A percentile compares a stretch with the other conserved stretches of the same genome.
These are phyloP conservation scores for Cephalopachus bancanus DNA, from an alignment of 2,797 vertebrate genomes.

Conservation along the genomic window DNA sequence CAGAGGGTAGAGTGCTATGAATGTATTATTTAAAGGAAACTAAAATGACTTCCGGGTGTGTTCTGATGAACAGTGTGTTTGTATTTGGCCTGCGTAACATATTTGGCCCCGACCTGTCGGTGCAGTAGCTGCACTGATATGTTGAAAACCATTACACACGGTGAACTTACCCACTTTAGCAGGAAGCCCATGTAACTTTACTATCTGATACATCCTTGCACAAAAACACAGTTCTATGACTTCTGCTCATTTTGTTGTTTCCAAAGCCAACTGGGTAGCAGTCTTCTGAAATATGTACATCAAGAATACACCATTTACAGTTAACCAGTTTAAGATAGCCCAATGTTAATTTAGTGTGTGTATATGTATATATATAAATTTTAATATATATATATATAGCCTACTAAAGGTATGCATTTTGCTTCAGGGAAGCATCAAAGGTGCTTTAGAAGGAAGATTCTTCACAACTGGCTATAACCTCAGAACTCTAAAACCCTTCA, in stretches of 20 bases:
- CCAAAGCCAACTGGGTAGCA: not conserved
- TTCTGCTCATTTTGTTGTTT: not conserved
- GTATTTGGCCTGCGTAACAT: not conserved
- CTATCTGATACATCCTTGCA: not conserved
- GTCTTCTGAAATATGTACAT: not conserved
- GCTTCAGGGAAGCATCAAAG: not conserved
- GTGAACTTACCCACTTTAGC: not conserved
- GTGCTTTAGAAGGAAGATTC: constrained; percentile 26
- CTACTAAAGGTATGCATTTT: not conserved
- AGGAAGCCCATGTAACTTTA: not conserved
- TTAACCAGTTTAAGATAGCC: not conserved
- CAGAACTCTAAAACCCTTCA: not conserved
- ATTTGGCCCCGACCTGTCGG: not conserved
- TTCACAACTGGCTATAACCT: not conserved
- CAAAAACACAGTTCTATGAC: not conserved
- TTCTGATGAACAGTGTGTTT: not conserved
- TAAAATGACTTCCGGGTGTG: not conserved
- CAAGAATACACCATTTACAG: not conserved
- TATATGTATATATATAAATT: not conserved
- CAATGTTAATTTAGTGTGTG: not conserved
- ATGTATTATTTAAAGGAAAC: not conserved
- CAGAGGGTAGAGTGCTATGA: not conserved
- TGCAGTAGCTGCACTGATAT: not conserved
- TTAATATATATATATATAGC: not conserved
- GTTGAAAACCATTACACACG: not conserved